These are phyloP conservation scores for Cololabis saira DNA, from an alignment of 2,113 vertebrate species.

Conservation along the genomic window DNA sequence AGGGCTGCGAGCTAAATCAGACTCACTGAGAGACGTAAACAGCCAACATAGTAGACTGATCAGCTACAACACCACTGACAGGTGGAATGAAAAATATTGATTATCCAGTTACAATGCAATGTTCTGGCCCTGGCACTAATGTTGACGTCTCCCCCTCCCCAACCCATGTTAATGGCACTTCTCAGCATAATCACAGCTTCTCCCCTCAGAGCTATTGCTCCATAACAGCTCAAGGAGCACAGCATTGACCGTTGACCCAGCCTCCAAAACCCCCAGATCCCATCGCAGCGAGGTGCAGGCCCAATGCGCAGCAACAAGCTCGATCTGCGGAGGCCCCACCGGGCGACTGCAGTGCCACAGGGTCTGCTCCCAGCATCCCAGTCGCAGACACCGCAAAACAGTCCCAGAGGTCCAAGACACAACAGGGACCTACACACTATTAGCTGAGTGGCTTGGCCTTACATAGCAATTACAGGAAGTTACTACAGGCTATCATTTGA, in stretches of 20 bases:
- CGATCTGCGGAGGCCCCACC: conserved; percentile 2
- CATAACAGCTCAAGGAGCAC: conserved; percentile 1
- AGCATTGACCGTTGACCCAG: conserved; percentile 1
- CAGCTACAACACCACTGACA: neutral
- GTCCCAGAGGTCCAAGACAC: neutral
- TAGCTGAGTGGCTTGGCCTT: neutral
- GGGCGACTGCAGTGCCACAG: conserved; percentile 3
- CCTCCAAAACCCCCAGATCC: conserved; percentile 13
- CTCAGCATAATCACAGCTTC: too few relatives aligned
- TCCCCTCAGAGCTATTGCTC: neutral
- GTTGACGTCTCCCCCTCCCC: too few relatives aligned
- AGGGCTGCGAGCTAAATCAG: too few relatives aligned
- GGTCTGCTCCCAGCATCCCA: conserved; percentile 7
- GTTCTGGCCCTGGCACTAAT: neutral
- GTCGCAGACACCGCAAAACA: neutral
- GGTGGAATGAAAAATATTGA: neutral
- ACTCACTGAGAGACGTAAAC: neutral
- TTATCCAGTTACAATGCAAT: neutral
- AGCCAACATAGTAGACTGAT: neutral
- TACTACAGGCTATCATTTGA: conserved; percentile 11
- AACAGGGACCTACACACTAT: neutral
- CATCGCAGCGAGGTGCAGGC: conserved; percentile 2
- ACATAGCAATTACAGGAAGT: conserved; percentile 12
- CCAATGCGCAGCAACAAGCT: conserved; percentile 1
- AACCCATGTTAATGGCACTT: neutral